Evolutionary conservation across 2,113 vertebrate species (phyloP).

Genomic region (Notothenia coriiceps): DNA sequence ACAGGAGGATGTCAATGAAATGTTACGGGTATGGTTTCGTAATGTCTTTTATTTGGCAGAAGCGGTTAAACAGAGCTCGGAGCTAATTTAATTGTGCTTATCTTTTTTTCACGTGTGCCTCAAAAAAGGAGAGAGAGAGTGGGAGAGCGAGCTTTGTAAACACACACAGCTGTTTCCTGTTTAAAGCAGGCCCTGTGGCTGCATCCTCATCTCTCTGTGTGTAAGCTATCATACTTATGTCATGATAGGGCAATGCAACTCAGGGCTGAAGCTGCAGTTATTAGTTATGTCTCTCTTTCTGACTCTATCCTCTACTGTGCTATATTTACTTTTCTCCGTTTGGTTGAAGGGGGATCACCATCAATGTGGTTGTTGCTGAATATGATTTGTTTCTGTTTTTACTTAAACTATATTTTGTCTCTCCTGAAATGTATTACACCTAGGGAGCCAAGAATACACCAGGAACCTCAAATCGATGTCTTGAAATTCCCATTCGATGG

Average conservation of each 20-base stretch:
- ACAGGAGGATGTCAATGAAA: slow-evolving; percentile 31
- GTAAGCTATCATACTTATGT: slow-evolving; percentile 53
- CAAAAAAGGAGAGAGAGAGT: slow-evolving; percentile 16
- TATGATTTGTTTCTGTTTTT: slow-evolving; percentile 22
- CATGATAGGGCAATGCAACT: slow-evolving; percentile 48
- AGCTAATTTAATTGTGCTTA: slow-evolving; percentile 61
- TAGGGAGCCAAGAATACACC: slow-evolving; percentile 2
- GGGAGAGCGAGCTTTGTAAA: slow-evolving; percentile 53
- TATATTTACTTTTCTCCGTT: background rate
- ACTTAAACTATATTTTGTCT: slow-evolving; percentile 14
- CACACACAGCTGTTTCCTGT: slow-evolving; percentile 67
- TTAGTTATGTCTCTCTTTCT: slow-evolving; percentile 26
- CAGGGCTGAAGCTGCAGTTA: slow-evolving; percentile 41
- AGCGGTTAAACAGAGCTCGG: slow-evolving; percentile 47
- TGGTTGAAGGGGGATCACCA: background rate
- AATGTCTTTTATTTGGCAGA: slow-evolving; percentile 53
- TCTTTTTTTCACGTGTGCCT: slow-evolving; percentile 62
- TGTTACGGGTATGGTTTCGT: slow-evolving; percentile 22
- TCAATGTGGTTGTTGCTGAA: background rate
- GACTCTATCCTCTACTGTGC: slow-evolving; percentile 9
- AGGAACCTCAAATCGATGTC: slow-evolving; percentile 34
- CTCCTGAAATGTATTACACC: slow-evolving; percentile 12
- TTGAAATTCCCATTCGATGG: slow-evolving; percentile 25
- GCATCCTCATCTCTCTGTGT: slow-evolving; percentile 46
- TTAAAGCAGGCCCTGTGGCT: slow-evolving; percentile 52